Conservation (phyloP, 2,888 invertebrate genomes). For the Drosophila sordidula region DNA sequence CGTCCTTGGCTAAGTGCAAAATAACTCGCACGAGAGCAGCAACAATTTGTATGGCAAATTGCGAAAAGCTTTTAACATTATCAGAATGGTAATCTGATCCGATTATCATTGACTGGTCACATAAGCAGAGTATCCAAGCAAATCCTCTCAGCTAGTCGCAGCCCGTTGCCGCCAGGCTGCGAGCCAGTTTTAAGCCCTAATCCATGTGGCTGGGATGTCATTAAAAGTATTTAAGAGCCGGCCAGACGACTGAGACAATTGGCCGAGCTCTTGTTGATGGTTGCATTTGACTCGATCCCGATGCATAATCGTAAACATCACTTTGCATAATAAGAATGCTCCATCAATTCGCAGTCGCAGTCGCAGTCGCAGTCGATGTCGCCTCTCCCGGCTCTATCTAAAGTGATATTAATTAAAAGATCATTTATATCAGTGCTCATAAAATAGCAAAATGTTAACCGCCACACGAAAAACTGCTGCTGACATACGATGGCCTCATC, state of each 20-base stretch:
- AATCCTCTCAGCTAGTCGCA: constrained; percentile 26
- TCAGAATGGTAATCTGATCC: constrained; percentile 75
- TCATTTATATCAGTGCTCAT: constrained; percentile 81
- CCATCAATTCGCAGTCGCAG: constrained; percentile 73
- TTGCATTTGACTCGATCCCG: constrained; percentile 52
- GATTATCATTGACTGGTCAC: constrained; percentile 77
- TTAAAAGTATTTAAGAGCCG: constrained; percentile 75
- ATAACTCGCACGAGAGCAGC: constrained; percentile 39
- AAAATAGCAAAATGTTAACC: constrained; percentile 78
- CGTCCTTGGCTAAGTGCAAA: constrained; percentile 64
- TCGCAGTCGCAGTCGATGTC: constrained; percentile 23
- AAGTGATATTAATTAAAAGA: constrained; percentile 82
- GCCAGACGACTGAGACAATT: constrained; percentile 47
- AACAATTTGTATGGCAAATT: constrained; percentile 78
- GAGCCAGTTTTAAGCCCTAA: constrained; percentile 60
- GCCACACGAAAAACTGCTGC: constrained; percentile 58
- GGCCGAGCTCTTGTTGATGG: constrained; percentile 49
- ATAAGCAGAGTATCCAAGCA: constrained; percentile 44
- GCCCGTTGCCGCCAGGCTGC: background rate
- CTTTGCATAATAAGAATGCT: constrained; percentile 83
- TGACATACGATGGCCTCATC: constrained; percentile 75
- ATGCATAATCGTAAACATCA: constrained; percentile 81
- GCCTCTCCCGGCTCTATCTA: constrained; percentile 61
- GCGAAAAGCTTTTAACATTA: constrained; percentile 79
- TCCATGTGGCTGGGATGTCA: constrained; percentile 65